Base-by-base conservation (phyloP, 1,140 invertebrate species). In the Aphis craccivora region DNA sequence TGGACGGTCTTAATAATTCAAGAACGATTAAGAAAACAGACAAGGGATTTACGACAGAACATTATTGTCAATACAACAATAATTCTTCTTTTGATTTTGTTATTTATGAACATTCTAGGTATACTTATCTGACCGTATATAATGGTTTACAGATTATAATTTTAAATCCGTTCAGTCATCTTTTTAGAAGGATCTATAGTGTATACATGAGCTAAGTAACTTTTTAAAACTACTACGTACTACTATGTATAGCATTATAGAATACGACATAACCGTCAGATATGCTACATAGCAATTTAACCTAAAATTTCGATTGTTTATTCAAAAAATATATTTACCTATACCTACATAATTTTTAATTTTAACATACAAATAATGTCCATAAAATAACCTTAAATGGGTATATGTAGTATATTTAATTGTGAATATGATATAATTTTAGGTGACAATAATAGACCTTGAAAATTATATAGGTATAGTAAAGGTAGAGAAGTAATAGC, bases 61-160 rank as follows among this genome's bases (percentile, higher is more conserved):
- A 35, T 67, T 40, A 90, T 90, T 90, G 89, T 90, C 89, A 37
- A 67, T 90, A 43, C 9, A 90, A 67, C 25, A 90, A 90, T 90
- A 43, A 43, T 40, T 90, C 53, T 90, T 67, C 25, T 67, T 90
- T 25, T 90, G 40, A 43, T 43, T 90, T 89, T 55, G 20, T 89
- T 45, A 90, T 90, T 60, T 90, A 60, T 90, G 43, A 37, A 6
- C 51, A 60, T 37, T 90, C 53, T 9, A 67, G 25, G 0, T 55
- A 67, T 55, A 67, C 25, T 43, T 43, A 88, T 90, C 9, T 67
- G 53, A 40, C 51, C 53, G 53, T 60, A 30, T 60, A 87, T 48
- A 60, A 90, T 90, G 37, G 35, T 90, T 60, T 90, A 90, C 53
- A 11, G 89, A 90, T 90, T 90, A 67, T 67, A 90, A 90, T 90